Percentiles rank a stretch among this genome's conserved stretches.
phyloP scores from a whole-genome alignment of 2,797 vertebrate genomes.

The Chaetodon trifasciatus region DNA sequence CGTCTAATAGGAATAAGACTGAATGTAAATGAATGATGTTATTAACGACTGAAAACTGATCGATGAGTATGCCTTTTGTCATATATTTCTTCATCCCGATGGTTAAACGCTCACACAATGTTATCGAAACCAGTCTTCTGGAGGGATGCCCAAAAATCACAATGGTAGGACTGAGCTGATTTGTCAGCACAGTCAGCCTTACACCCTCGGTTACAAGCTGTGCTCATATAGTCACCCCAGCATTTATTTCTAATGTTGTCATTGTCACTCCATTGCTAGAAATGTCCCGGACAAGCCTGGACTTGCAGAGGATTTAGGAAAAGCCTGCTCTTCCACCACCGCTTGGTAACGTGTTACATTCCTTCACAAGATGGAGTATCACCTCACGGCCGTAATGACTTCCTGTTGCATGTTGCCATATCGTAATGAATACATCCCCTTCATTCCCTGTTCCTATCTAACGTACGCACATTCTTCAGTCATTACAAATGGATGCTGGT shows the following conservation, averaged over 20 bases:
- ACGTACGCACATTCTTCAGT: slow-evolving; percentile 82
- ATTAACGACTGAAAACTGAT: background rate
- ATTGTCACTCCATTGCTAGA: slow-evolving; percentile 71
- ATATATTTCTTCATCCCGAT: slow-evolving; percentile 23
- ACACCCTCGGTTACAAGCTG: slow-evolving; percentile 25
- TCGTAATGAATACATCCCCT: slow-evolving; percentile 53
- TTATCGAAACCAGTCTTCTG: slow-evolving; percentile 58
- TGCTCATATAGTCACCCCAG: slow-evolving; percentile 24
- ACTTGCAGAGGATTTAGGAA: slow-evolving; percentile 79
- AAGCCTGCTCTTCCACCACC: slow-evolving; percentile 78
- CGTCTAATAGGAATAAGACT: background rate
- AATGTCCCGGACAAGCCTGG: slow-evolving; percentile 68
- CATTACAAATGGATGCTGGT: slow-evolving; percentile 71
- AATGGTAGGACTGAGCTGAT: slow-evolving; percentile 1
- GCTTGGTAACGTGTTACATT: slow-evolving; percentile 78
- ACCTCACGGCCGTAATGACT: slow-evolving; percentile 56
- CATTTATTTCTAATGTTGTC: slow-evolving; percentile 69
- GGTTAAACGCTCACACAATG: background rate
- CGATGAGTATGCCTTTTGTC: slow-evolving; percentile 15
- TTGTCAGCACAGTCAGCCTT: slow-evolving; percentile 22
- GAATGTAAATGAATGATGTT: background rate
- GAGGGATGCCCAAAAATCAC: slow-evolving; percentile 48
- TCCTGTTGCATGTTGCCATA: slow-evolving; percentile 60
- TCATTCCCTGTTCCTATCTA: slow-evolving; percentile 63
- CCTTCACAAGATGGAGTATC: slow-evolving; percentile 67